Conservation (phyloP, 23 tunicate genomes). For the Oikopleura albicans region DNA sequence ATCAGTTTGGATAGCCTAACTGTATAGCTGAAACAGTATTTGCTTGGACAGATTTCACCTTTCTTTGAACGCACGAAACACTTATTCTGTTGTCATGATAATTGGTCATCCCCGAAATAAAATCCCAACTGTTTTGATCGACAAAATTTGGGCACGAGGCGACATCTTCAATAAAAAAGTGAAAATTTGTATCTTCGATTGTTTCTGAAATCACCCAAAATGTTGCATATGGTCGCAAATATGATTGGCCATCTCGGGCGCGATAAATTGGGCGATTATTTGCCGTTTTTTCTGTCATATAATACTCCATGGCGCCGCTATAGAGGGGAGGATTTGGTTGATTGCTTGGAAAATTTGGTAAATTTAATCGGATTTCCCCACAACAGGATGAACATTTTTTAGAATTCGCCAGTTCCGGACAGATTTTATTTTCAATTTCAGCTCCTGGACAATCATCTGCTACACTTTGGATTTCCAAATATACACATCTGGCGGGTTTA, state of each 20-base stretch:
- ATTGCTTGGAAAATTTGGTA: background rate
- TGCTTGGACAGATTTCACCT: background rate
- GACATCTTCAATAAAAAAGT: background rate
- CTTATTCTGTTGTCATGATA: background rate
- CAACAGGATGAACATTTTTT: background rate
- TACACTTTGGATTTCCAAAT: too few relatives aligned
- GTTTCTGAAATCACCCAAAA: background rate
- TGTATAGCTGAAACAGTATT: too few relatives aligned
- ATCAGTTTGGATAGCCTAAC: too few relatives aligned
- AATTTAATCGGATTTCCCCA: background rate
- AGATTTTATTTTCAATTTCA: too few relatives aligned
- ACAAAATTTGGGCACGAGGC: background rate
- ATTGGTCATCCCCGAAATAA: background rate
- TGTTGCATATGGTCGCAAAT: background rate
- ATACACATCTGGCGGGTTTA: too few relatives aligned
- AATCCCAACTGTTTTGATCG: background rate
- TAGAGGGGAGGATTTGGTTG: too few relatives aligned
- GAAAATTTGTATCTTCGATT: background rate
- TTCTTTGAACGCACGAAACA: background rate
- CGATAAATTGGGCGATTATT: background rate
- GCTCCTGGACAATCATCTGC: too few relatives aligned
- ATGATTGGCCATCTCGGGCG: background rate
- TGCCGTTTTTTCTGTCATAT: too few relatives aligned
- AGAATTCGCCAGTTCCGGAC: too few relatives aligned
- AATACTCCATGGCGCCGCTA: too few relatives aligned